Conservation (phyloP, 2,797 vertebrate species). For the Pteropus rufus region DNA sequence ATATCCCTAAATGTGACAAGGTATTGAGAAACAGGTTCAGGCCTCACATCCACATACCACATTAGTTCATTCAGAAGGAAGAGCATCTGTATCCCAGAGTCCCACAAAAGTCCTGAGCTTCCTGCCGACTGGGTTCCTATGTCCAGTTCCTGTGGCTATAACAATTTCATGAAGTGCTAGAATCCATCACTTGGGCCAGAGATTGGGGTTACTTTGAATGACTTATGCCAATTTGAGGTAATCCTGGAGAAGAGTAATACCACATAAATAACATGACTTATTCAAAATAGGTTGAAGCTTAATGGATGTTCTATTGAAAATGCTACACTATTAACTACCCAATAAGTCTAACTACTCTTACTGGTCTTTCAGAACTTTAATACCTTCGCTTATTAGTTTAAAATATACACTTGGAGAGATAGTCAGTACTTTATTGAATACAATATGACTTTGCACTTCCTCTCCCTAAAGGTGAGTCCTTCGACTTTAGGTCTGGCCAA, state of each 20-base stretch:
- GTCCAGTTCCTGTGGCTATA: background rate
- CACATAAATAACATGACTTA: background rate
- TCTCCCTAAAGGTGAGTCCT: background rate
- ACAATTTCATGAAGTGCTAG: background rate
- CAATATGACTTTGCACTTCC: background rate
- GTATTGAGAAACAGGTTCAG: background rate
- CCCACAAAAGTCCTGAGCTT: background rate
- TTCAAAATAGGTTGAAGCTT: slow-evolving; percentile 4
- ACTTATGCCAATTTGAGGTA: background rate
- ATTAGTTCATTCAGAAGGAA: background rate
- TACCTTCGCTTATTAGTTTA: background rate
- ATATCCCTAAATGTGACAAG: background rate
- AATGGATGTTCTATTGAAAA: background rate
- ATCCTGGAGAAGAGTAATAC: background rate
- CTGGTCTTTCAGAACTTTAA: background rate
- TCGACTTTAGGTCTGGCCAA: too few relatives aligned
- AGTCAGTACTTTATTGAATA: too few relatives aligned
- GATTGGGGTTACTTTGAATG: background rate
- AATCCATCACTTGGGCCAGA: background rate
- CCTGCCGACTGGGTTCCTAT: background rate
- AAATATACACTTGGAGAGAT: too few relatives aligned
- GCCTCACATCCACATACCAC: background rate
- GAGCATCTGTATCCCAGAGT: background rate
- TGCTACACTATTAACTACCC: too few relatives aligned
- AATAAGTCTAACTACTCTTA: background rate